phyloP scores from a whole-genome alignment of 2,888 invertebrate species.

The Phyto melanocephala region DNA sequence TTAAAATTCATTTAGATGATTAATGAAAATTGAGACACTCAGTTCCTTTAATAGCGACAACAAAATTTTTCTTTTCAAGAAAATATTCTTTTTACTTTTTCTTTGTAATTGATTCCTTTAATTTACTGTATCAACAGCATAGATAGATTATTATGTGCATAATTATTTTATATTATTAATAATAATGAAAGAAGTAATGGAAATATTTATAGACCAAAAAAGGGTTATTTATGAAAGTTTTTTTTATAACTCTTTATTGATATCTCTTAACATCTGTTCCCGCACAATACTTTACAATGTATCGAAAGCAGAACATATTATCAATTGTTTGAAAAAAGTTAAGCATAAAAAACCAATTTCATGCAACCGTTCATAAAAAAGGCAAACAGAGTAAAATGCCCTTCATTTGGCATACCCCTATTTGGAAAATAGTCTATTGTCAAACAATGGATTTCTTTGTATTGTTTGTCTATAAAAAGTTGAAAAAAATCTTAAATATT shows the following conservation, averaged over 20 bases:
- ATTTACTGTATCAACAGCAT: neutral
- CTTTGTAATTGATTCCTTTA: neutral
- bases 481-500: constrained; percentile 5
- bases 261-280: neutral
- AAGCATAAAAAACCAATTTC: constrained; percentile 4
- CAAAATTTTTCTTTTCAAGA: no score
- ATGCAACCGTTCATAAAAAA: neutral
- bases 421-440: neutral
- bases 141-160: constrained; percentile 15
- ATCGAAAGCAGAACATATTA: neutral
- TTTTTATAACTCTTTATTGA: constrained; percentile 23
- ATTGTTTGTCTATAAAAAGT: neutral
- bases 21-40: no score
- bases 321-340: neutral
- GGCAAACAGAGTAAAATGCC: neutral
- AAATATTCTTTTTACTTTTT: no score
- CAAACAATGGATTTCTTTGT: constrained; percentile 7
- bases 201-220: constrained; percentile 1
- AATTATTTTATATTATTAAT: constrained; percentile 7
- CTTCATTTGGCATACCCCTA: neutral
- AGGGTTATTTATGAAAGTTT: neutral
- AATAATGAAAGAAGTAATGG: neutral
- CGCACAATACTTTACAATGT: neutral
- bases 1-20: no score
- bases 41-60: no score